A percentile compares a stretch with the other conserved stretches of the same genome.
These are phyloP conservation scores for Notodonta ziczac DNA, from an alignment of 2,888 invertebrate species.

Conservation along the genomic window DNA sequence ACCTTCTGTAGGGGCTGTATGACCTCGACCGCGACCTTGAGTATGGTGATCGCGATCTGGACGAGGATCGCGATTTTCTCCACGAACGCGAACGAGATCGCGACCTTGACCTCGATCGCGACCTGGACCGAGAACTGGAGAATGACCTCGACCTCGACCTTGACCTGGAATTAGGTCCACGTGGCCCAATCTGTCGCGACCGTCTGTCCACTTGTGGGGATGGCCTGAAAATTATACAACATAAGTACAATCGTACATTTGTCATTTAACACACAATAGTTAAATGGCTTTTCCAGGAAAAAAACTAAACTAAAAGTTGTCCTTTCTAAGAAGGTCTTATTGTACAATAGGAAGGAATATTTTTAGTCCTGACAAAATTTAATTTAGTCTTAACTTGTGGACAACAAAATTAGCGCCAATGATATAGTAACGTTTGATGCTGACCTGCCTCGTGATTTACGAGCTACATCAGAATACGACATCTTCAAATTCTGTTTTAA, in stretches of 20 bases:
- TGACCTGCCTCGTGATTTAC: constrained; percentile 62
- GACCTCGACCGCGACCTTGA: constrained; percentile 58
- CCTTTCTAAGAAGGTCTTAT: too few species aligned
- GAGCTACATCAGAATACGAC: constrained; percentile 69
- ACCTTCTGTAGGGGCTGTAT: constrained; percentile 65
- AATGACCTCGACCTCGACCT: constrained; percentile 48
- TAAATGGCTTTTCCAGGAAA: too few species aligned
- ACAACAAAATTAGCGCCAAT: too few species aligned
- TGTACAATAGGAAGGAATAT: too few species aligned
- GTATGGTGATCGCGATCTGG: constrained; percentile 55
- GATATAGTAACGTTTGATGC: constrained; percentile 2
- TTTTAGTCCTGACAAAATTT: too few species aligned
- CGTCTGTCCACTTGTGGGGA: constrained; percentile 45
- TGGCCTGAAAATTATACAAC: constrained; percentile 41
- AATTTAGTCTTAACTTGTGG: too few species aligned
- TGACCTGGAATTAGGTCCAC: constrained; percentile 58
- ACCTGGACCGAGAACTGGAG: constrained; percentile 45
- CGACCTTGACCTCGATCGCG: constrained; percentile 53
- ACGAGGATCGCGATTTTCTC: constrained; percentile 59
- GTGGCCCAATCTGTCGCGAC: constrained; percentile 59
- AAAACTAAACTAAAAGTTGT: too few species aligned
- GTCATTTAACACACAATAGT: too few species aligned
- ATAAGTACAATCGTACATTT: background rate
- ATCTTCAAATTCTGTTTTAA: constrained; percentile 73
- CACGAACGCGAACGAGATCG: constrained; percentile 46